These are phyloP conservation scores for Clarias gariepinus DNA, from an alignment of 2,113 vertebrate genomes.

Conservation along the genomic window DNA sequence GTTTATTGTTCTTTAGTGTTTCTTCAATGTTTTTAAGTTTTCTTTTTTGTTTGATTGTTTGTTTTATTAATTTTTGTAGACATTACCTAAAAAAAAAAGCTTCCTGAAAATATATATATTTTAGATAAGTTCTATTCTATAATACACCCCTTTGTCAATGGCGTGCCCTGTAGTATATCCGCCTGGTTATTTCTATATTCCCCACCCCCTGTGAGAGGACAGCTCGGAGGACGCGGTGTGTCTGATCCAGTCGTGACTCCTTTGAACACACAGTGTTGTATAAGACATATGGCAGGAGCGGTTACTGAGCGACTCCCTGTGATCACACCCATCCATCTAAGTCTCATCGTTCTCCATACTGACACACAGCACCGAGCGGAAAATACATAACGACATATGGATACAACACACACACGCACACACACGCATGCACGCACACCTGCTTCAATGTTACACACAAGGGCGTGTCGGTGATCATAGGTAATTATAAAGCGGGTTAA, in stretches of 20 bases:
- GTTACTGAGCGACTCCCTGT: constrained; percentile 58
- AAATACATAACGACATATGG: not conserved
- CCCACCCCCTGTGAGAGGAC: not conserved
- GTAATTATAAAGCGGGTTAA: not conserved
- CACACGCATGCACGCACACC: not conserved
- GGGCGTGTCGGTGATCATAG: not conserved
- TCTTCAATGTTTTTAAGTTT: no score
- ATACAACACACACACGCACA: not conserved
- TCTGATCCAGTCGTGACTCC: constrained; percentile 35
- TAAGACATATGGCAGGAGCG: constrained; percentile 62
- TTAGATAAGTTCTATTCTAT: no score
- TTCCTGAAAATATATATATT: no score
- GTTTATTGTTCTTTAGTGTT: no score
- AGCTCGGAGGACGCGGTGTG: not conserved
- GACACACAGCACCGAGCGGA: constrained; percentile 65
- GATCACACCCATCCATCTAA: constrained; percentile 64
- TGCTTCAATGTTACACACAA: not conserved
- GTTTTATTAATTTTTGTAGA: no score
- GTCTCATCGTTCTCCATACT: constrained; percentile 70
- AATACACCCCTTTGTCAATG: no score
- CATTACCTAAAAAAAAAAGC: no score
- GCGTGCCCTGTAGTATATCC: not conserved
- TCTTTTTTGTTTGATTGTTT: no score
- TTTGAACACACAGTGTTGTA: constrained; percentile 58
- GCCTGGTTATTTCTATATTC: not conserved